Base-by-base conservation (phyloP, 2,113 vertebrate genomes). In the Onychostruthus taczanowskii region DNA sequence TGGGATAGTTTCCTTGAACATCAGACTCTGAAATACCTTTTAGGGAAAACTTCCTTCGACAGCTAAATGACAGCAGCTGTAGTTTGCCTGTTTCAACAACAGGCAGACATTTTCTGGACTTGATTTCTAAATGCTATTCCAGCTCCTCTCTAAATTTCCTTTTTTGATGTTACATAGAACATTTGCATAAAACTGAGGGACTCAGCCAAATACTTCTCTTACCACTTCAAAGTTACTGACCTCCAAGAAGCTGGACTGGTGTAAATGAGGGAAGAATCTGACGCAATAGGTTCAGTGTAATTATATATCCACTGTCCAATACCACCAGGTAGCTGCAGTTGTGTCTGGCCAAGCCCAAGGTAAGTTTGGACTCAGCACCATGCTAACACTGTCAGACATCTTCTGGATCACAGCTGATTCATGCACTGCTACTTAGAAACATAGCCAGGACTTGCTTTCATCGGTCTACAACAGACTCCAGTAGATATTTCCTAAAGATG, bases 221-320 rank as follows among this genome's bases (percentile, higher is more conserved):
- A 84, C 93, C 73, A 88, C 93, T 92, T 96, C 95, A 96, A 94
- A 97, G 87, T 30, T 74, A 33, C 74, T 91, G 95, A 87, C 93
- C 87, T 90, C 37, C 91, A 47, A 53, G 90, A 92, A 89, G 92
- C 76, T 75, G 88, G 83, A 90, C 73, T 58, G 53, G 44, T 89
- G 83, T 87, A 92, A 95, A 83, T 39, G 90, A 93, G 72, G 64
- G 64, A 41, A 92, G 85, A 96, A 89, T 93, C 86, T 97, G 93
- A 90, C 0, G 37, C 93, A 96, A 88, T 35, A 70, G 4, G n/a
- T 75, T 88, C 79, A 61, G 44, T 83, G 52, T 92, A 94, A 95
- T 95, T 95, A 96, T 64, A 90, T 44, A 89, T n/a, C 31, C 64
- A 81, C 64, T 94, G 86, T 64, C 90, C 91, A 93, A 87, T 31